Base-by-base conservation (phyloP, 2,797 vertebrate genomes). In the Steatocranus sp. region DNA sequence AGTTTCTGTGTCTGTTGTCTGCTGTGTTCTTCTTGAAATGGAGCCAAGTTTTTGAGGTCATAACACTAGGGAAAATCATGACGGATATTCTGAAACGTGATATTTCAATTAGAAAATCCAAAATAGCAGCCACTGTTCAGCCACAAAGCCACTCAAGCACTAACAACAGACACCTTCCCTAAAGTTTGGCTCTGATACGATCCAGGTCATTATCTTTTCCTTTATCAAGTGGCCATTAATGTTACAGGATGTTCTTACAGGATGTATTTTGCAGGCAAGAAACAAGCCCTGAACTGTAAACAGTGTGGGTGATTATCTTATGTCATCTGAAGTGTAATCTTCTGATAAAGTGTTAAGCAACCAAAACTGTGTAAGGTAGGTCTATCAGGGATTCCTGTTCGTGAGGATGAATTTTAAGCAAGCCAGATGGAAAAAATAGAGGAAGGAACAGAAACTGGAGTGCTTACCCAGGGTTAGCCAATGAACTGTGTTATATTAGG, bases 11-110 rank as follows among this genome's bases (percentile, higher is more conserved):
- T 82, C 50, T 76, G 66, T 58, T 54, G 48, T n/a, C 27, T 75
- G 50, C 68, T 79, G 80, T 76, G 11, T 53, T 89, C 80, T 41
- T 86, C 38, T 83, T 88, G 86, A 89, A 83, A 79, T 12, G 4
- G 14, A 80, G 58, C 86, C 87, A 90, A 34, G 56, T 48, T 86
- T 83, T 90, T 87, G 68, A 88, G 89, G 89, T 90, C 86, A 83
- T 56, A 61, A 86, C 80, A 74, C 78, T 1, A 9, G 76, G 76
- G 80, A 83, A 79, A 88, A 86, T 43, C 73, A 83, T 78, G 32
- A 79, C 23, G 7, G 66, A 48, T 77, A 27, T 61, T 86, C 83
- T 85, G 88, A 85, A 87, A 91, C 70, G 80, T 77, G 79, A 91
- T 83, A 84, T 86, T 87, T 88, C 83, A 87, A 79, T 85, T 70